Evolutionary conservation across 1,140 invertebrate genomes (phyloP), one percentile per base, ranked within the genome.

Genomic region (Drosophila tsacasi): DNA sequence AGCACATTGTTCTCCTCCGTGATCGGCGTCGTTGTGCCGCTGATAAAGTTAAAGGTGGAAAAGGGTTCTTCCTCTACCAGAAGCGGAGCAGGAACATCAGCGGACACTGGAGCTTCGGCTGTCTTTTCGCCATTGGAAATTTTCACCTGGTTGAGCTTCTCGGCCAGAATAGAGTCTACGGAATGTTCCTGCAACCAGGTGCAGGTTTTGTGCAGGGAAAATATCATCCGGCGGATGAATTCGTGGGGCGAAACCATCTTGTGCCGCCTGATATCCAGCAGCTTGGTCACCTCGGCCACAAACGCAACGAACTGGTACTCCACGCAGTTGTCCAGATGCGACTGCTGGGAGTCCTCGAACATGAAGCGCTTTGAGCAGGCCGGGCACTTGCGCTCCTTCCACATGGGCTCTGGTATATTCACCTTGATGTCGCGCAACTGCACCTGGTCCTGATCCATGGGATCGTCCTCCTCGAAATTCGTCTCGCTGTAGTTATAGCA

Each of bases 381-480:
- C 19, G 79, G 78, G 40, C 92, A 93, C 46, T 93, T 93, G 21
- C 91, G 92, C 21, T 93, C 92, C 64, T 93, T 93, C 75, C 90
- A 92, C 65, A 78, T 92, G 7, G 85, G 85, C 30, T 92, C 78
- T 6, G 92, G 92, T 67, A 93, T 93, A 19, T 86, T 86, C 0
- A 93, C 91, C 19, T 89, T 89, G 9, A 89, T 76, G 54, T 91
- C 74, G 13, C 89, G 57, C 4, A 93, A n/a, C 55, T 91, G 79
- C 5, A 93, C 12, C 57, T 91, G 79, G 0, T 82, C 90, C 60
- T 91, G 79, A 49, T 92, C 81, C 81, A 93, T 93, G 21, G 91
- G 85, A 80, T 93, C 92, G 49, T 93, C 92, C n/a, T 93, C 92
- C 57, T 92, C 87, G 40, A 93, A 93, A 59, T 91, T 93, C 1